These are phyloP conservation scores for Anthoscopus minutus DNA, from an alignment of 2,113 vertebrate species.

Conservation along the genomic window DNA sequence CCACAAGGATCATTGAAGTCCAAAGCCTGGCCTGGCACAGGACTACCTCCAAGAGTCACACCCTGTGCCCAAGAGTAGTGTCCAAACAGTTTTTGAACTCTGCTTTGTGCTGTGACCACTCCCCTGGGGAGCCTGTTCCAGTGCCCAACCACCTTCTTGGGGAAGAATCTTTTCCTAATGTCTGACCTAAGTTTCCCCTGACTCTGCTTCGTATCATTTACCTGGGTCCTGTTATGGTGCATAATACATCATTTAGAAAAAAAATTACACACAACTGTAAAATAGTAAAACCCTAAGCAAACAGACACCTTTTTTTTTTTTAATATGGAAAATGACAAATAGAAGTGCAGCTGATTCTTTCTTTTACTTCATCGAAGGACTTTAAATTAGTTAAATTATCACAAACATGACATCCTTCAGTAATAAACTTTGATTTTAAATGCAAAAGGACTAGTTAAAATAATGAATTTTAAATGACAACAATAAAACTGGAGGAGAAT, in stretches of 20 bases:
- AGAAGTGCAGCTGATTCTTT: neutral
- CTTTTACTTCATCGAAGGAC: neutral
- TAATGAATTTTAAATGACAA: neutral
- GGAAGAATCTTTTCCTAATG: neutral
- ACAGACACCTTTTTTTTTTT: too few relatives aligned
- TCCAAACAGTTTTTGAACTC: neutral
- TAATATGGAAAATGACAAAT: too few relatives aligned
- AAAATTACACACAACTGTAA: neutral
- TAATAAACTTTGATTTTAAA: neutral
- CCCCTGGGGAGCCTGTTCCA: neutral
- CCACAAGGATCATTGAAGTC: too few relatives aligned
- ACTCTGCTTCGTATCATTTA: too few relatives aligned
- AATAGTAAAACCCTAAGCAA: neutral
- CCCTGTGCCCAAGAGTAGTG: neutral
- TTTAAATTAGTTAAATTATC: neutral
- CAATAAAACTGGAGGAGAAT: neutral
- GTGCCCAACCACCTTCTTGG: rapidly evolving
- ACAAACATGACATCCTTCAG: neutral
- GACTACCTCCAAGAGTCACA: too few relatives aligned
- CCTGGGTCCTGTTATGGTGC: neutral
- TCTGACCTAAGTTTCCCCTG: neutral
- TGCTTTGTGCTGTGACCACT: neutral
- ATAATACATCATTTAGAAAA: neutral
- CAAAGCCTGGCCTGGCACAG: too few relatives aligned
- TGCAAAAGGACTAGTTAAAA: neutral